Conservation (phyloP, 2,888 invertebrate genomes). For the Stomorhina lunata region DNA sequence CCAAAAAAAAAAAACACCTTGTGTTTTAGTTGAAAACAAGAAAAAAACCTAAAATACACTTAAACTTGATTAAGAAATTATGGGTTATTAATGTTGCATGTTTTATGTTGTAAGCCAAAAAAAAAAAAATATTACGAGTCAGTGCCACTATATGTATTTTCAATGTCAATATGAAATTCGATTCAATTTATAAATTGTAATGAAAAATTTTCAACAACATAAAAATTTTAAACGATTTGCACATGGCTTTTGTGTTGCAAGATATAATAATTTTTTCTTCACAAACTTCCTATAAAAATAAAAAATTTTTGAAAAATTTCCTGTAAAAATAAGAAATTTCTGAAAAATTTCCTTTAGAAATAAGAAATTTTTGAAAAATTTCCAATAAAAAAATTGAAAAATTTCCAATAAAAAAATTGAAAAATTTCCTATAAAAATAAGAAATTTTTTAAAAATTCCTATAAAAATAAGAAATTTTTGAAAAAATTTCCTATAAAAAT, state of each 20-base stretch:
- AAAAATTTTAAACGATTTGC: conserved; percentile 10
- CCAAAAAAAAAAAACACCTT: conserved; percentile 12
- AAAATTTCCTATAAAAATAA: not conserved
- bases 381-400: not conserved
- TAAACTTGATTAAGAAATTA: conserved; percentile 58
- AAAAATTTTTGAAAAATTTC: not conserved
- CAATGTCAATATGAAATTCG: conserved; percentile 42
- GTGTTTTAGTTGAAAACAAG: not conserved
- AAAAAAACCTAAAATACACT: not conserved
- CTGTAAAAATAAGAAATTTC: not conserved
- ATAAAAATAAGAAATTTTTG: not conserved
- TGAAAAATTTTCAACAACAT: not conserved
- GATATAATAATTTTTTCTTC: no score
- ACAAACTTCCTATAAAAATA: no score
- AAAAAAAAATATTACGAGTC: not conserved
- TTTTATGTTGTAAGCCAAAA: conserved; percentile 50
- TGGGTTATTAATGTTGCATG: conserved; percentile 54
- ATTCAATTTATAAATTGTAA: conserved; percentile 34
- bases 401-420: not conserved
- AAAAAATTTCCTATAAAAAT: not conserved
- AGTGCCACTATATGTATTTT: conserved; percentile 10
- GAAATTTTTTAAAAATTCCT: no score
- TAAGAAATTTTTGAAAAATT: not conserved
- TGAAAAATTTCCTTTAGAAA: no score
- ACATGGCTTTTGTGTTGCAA: conserved; percentile 31